These are phyloP conservation scores for Trichopria drosophilae DNA, from an alignment of 2,888 invertebrate species.

Conservation along the genomic window DNA sequence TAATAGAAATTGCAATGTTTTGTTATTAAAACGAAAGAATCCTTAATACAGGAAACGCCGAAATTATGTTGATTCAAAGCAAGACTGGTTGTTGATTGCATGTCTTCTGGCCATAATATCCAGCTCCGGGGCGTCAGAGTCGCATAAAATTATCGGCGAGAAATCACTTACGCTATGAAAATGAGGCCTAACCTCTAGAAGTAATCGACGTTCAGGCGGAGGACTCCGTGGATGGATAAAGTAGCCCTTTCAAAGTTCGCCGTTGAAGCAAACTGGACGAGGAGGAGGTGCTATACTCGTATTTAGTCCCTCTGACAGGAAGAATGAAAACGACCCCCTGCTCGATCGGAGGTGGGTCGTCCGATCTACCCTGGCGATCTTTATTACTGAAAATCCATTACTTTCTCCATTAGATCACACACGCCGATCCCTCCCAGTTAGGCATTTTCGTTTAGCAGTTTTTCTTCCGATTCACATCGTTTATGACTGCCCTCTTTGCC, in stretches of 20 bases:
- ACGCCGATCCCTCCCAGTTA: conserved; percentile 47
- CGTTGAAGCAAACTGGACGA: too few species aligned
- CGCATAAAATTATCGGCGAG: conserved; percentile 51
- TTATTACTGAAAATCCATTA: conserved; percentile 58
- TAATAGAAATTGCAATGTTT: too few species aligned
- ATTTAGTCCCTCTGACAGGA: conserved; percentile 24
- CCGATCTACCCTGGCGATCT: conserved; percentile 54
- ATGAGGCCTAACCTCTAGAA: conserved; percentile 46
- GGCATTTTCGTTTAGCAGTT: conserved; percentile 59
- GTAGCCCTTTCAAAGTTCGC: conserved; percentile 33
- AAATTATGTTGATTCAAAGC: too few species aligned
- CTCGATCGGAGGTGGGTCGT: conserved; percentile 38
- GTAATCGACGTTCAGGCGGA: conserved; percentile 33
- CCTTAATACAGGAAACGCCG: too few species aligned
- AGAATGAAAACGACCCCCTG: conserved; percentile 30
- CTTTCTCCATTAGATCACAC: conserved; percentile 56
- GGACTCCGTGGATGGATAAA: conserved; percentile 39
- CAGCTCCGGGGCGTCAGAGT: conserved; percentile 28
- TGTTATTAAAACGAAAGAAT: too few species aligned
- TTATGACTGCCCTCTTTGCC: conserved; percentile 54
- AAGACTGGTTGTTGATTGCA: conserved; percentile 36
- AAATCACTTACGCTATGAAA: conserved; percentile 53
- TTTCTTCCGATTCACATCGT: conserved; percentile 55
- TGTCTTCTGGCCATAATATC: conserved; percentile 40
- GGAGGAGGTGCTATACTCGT: too few species aligned